A percentile compares a stretch with the other conserved stretches of the same genome.
Evolutionary conservation across 2,113 vertebrate species (phyloP).

Genomic region (Haliaeetus leucogaster): DNA sequence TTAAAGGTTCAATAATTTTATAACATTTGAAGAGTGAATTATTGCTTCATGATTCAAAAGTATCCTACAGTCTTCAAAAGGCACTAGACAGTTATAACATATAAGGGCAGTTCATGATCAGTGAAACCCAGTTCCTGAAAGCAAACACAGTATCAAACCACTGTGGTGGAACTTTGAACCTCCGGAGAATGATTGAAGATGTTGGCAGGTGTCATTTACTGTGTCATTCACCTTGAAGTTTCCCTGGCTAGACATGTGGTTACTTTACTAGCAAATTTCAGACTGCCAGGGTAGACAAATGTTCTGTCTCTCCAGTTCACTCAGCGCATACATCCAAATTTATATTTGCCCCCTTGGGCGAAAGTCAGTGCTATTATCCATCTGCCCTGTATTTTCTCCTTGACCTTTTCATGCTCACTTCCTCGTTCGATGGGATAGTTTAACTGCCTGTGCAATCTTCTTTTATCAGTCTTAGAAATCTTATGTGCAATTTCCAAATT

Average conservation of each 20-base stretch:
- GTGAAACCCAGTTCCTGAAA: neutral
- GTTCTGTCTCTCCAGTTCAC: neutral
- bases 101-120: neutral
- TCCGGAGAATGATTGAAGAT: neutral
- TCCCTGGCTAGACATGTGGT: neutral
- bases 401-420: slow-evolving; percentile 33
- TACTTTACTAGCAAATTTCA: slow-evolving; percentile 30
- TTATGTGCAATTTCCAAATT: slow-evolving; percentile 26
- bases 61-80: neutral
- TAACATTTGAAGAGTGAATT: neutral
- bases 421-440: neutral
- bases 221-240: slow-evolving; percentile 35
- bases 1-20: neutral
- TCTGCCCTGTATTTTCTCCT: slow-evolving; percentile 52
- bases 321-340: slow-evolving; percentile 23
- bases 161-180: neutral
- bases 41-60: neutral
- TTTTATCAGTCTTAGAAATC: slow-evolving; percentile 56
- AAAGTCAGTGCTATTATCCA: slow-evolving; percentile 12
- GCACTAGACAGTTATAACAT: neutral
- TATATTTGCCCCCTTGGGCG: neutral
- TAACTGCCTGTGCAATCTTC: slow-evolving; percentile 30
- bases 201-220: slow-evolving; percentile 44
- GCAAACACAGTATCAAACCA: neutral
- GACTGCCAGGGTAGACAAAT: slow-evolving; percentile 25